A percentile compares a stretch with the other conserved stretches of the same genome.
Conservation (phyloP, 92 coral and sea anemone genomes). For the Hydrozoanthus gracilis region DNA sequence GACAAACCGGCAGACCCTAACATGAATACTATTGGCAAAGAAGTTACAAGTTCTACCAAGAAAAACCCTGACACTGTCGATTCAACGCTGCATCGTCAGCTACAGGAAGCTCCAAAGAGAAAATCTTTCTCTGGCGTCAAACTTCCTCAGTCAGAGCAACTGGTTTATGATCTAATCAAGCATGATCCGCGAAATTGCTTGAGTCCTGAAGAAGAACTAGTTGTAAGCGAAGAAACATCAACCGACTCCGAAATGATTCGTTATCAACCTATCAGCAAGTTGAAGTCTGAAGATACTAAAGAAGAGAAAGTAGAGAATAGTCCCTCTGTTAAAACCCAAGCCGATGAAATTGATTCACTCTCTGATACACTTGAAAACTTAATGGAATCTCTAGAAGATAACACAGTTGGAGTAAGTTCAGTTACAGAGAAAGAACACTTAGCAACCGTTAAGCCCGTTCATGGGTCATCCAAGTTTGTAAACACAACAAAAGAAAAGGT, state of each 20-base stretch:
- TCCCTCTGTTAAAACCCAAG: not conserved
- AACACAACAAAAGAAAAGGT: not conserved
- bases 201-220: conserved; percentile 13
- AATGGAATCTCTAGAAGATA: conserved; percentile 31
- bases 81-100: not conserved
- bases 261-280: not conserved
- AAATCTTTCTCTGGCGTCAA: not conserved
- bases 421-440: not conserved
- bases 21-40: not conserved
- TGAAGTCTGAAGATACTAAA: not conserved
- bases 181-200: conserved; percentile 15
- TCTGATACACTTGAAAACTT: conserved; percentile 26
- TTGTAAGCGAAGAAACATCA: conserved; percentile 17
- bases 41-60: not conserved
- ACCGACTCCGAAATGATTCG: conserved; percentile 30
- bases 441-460: not conserved
- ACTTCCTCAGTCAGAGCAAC: conserved; percentile 27
- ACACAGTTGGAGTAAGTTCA: not conserved
- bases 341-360: conserved; percentile 33
- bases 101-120: not conserved
- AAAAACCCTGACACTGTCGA: not conserved
- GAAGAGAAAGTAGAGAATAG: not conserved
- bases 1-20: not conserved
- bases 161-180: conserved; percentile 34
- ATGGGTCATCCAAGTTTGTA: not conserved